A percentile compares a stretch with the other conserved stretches of the same genome.
phyloP scores from a whole-genome alignment of 1,140 invertebrate species.

The Papilio dardanus region DNA sequence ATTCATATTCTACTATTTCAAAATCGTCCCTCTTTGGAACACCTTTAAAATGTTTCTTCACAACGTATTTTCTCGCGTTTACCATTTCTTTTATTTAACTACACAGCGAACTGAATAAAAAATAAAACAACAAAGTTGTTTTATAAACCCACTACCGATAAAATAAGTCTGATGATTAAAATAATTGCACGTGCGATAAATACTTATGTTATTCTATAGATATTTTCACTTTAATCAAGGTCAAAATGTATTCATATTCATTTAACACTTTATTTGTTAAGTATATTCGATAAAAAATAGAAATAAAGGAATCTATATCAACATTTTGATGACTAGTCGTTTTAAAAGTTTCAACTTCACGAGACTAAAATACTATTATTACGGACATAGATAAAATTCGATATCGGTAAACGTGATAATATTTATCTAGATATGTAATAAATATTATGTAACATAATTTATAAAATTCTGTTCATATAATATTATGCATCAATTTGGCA shows the following conservation, averaged over 20 bases:
- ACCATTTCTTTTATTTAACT: conserved; percentile 45
- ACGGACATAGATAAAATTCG: not conserved
- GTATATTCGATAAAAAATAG: too few species aligned
- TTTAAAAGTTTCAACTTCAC: not conserved
- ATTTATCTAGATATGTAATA: too few species aligned
- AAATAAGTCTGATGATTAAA: too few species aligned
- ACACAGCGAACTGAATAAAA: not conserved
- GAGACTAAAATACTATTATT: not conserved
- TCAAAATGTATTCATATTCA: too few species aligned
- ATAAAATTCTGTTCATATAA: too few species aligned
- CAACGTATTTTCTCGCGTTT: conserved; percentile 62
- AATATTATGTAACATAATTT: too few species aligned
- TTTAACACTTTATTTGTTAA: too few species aligned
- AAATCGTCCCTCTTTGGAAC: conserved; percentile 69
- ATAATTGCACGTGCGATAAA: not conserved
- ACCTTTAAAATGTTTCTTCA: conserved; percentile 67
- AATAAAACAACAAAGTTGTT: not conserved
- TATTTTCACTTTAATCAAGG: not conserved
- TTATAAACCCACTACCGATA: too few species aligned
- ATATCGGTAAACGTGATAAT: not conserved
- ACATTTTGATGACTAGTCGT: not conserved
- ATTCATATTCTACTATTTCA: conserved; percentile 65
- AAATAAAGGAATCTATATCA: too few species aligned
- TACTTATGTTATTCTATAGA: too few species aligned
- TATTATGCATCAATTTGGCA: too few species aligned